Evolutionary conservation across 1,140 invertebrate genomes (phyloP).

Genomic region (Drosophila insularis): DNA sequence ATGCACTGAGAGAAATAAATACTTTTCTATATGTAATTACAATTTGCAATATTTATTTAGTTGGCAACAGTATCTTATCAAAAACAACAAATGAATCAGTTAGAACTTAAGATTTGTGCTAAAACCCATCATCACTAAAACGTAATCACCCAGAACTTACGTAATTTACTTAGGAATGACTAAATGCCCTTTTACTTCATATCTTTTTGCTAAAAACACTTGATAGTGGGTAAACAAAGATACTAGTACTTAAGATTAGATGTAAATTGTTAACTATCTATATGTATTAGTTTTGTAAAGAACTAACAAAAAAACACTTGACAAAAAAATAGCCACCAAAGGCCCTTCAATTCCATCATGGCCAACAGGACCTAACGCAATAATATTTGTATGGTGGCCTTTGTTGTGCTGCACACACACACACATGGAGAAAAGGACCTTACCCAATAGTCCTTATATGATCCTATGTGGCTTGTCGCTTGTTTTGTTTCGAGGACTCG

Average conservation of each 20-base stretch:
- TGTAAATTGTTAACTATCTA: neutral
- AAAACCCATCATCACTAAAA: no score
- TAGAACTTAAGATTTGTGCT: neutral
- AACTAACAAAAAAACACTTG: neutral
- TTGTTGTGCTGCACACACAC: neutral
- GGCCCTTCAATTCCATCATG: neutral
- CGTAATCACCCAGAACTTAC: no score
- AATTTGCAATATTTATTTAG: neutral
- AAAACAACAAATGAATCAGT: neutral
- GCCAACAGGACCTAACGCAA: conserved; percentile 14
- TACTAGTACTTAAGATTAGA: neutral
- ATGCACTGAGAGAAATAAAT: neutral
- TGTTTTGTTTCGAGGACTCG: conserved; percentile 5
- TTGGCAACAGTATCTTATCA: neutral
- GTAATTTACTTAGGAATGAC: no score
- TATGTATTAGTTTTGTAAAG: neutral
- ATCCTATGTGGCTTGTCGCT: neutral
- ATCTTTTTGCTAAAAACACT: no score
- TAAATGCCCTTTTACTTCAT: no score
- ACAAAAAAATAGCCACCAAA: neutral
- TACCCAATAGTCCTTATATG: conserved; percentile 20
- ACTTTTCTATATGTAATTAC: neutral
- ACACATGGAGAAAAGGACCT: neutral
- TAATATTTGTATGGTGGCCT: neutral
- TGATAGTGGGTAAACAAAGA: neutral